Evolutionary conservation across 2,113 vertebrate genomes (phyloP).

Genomic region (Calypte anna): DNA sequence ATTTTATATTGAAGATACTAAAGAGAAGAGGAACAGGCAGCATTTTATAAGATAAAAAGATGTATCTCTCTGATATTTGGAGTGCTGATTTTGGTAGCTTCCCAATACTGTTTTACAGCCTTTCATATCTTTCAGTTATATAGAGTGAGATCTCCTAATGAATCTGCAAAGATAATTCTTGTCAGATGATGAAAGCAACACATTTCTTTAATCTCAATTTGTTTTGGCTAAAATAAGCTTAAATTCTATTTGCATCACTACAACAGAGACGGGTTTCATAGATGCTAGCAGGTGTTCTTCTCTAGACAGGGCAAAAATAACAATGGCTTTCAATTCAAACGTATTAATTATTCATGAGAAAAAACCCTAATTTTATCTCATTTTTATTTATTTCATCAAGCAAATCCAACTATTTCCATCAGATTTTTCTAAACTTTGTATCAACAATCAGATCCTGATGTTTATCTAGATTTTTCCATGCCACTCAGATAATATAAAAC

Average conservation of each 20-base stretch:
- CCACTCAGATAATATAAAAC: background rate
- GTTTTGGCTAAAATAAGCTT: background rate
- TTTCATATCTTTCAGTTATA: background rate
- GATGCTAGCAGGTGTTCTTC: background rate
- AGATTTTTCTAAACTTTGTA: background rate
- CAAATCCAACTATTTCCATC: background rate
- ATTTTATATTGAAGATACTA: background rate
- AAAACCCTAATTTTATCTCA: background rate
- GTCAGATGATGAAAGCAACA: background rate
- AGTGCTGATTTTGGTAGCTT: background rate
- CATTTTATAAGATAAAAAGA: background rate
- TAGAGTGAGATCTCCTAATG: background rate
- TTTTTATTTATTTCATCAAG: background rate
- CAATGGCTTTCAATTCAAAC: background rate
- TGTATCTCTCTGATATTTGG: background rate
- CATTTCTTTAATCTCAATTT: background rate
- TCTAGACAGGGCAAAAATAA: background rate
- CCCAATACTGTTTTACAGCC: background rate
- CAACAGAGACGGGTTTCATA: background rate
- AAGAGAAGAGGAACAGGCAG: background rate
- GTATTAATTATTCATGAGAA: background rate
- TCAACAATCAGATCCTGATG: background rate
- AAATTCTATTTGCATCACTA: background rate
- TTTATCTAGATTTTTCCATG: background rate
- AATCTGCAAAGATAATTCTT: background rate